Percentiles rank a stretch among this genome's conserved stretches.
Conservation (phyloP, 2,113 vertebrate species). For the Takifugu flavidus region DNA sequence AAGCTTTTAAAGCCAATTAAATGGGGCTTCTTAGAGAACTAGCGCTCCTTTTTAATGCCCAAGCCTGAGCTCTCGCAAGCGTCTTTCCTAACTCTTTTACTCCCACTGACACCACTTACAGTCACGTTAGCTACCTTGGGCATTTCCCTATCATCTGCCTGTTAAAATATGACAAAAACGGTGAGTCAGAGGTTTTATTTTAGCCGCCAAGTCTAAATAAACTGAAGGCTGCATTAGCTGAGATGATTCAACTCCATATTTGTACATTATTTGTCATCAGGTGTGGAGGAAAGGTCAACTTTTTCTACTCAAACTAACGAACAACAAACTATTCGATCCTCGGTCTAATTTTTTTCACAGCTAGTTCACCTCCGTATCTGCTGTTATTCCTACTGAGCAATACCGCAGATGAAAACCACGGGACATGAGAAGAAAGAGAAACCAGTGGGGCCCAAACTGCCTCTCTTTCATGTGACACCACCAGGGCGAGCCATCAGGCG, state of each 20-base stretch:
- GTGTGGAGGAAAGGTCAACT: background rate
- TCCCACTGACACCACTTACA: constrained; percentile 48
- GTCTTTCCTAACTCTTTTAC: constrained; percentile 53
- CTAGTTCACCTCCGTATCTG: constrained; percentile 19
- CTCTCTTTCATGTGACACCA: constrained; percentile 58
- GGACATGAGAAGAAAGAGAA: constrained; percentile 39
- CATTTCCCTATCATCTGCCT: constrained; percentile 37
- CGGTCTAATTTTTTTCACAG: constrained; percentile 3
- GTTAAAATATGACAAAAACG: constrained; percentile 35
- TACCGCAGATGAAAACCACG: constrained; percentile 45
- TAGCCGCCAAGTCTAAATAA: background rate
- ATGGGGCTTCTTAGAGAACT: constrained; percentile 76
- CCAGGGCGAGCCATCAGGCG: constrained; percentile 38
- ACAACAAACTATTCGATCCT: constrained; percentile 10
- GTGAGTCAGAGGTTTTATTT: constrained; percentile 23
- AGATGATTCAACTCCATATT: too few relatives aligned
- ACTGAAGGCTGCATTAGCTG: too few relatives aligned
- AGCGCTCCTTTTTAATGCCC: constrained; percentile 74
- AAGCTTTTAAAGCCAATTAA: constrained; percentile 84
- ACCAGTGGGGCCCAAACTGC: constrained; percentile 44
- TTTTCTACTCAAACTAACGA: constrained; percentile 5
- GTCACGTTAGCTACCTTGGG: constrained; percentile 40
- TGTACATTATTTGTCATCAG: too few relatives aligned
- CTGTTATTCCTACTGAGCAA: constrained; percentile 25
- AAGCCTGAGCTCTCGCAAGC: constrained; percentile 62